Conservation (phyloP, 2,113 vertebrate genomes). For the Limnothrissa miodon region DNA sequence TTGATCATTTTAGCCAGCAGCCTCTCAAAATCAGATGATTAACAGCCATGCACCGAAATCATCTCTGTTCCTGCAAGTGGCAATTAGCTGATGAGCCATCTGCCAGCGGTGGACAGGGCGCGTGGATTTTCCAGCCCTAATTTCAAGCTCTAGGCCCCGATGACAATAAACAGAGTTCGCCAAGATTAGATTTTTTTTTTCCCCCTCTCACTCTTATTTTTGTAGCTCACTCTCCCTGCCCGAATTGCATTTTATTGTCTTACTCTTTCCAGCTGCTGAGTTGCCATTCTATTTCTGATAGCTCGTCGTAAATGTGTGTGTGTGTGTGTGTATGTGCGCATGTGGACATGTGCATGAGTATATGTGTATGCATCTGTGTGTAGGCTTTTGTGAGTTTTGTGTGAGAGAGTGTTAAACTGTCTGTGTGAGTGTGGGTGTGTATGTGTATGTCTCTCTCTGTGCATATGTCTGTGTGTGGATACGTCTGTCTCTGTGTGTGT, state of each 20-base stretch:
- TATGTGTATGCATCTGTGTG: background rate
- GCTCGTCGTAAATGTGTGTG: background rate
- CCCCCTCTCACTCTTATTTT: background rate
- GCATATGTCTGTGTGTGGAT: background rate
- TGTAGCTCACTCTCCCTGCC: background rate
- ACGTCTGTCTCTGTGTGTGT: background rate
- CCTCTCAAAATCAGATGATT: background rate
- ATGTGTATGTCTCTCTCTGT: background rate
- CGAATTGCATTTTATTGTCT: background rate
- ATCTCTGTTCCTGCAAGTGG: slow-evolving; percentile 1
- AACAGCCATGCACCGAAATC: background rate
- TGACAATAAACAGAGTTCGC: slow-evolving; percentile 7
- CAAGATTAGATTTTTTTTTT: background rate
- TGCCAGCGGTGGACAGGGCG: background rate
- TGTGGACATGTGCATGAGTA: background rate
- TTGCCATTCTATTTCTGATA: slow-evolving; percentile 19
- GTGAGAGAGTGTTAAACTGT: background rate
- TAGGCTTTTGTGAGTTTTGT: background rate
- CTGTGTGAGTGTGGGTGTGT: background rate
- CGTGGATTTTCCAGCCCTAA: background rate
- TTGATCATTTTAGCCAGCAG: background rate
- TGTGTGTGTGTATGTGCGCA: background rate
- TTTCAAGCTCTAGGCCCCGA: background rate
- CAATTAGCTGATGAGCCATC: slow-evolving; percentile 19
- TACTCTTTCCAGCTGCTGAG: slow-evolving; percentile 18